These are phyloP conservation scores for Anagrus nilaparvatae DNA, from an alignment of 1,140 invertebrate species.

Conservation along the genomic window DNA sequence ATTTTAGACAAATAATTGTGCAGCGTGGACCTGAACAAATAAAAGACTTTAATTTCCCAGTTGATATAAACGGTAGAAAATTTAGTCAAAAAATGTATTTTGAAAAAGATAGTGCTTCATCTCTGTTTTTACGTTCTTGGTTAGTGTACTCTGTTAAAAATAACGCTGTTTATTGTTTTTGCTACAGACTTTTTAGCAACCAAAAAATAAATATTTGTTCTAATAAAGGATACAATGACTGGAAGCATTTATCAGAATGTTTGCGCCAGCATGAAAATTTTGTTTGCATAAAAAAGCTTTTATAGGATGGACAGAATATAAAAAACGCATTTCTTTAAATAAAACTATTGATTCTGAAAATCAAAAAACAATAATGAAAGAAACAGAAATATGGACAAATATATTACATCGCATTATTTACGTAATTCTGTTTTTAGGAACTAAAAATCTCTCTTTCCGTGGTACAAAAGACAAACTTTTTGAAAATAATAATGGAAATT, in stretches of 20 bases:
- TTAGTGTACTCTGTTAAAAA: constrained; percentile 16
- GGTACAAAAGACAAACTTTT: constrained; percentile 16
- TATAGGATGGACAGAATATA: constrained; percentile 13
- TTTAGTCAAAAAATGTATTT: too few relatives aligned
- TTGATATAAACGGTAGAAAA: too few relatives aligned
- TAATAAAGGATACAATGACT: constrained; percentile 15
- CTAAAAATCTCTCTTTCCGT: constrained; percentile 21
- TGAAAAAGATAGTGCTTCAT: too few relatives aligned
- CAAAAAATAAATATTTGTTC: constrained; percentile 10
- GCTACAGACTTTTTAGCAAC: constrained; percentile 17
- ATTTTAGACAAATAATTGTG: too few relatives aligned
- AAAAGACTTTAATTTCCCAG: too few relatives aligned
- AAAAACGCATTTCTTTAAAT: constrained; percentile 11
- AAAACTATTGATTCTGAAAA: constrained; percentile 18
- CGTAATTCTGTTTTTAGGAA: constrained; percentile 18
- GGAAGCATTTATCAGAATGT: constrained; percentile 12
- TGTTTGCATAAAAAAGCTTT: constrained; percentile 11
- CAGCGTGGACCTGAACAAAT: too few relatives aligned
- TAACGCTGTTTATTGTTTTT: constrained; percentile 18
- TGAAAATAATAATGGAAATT: constrained; percentile 23
- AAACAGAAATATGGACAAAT: constrained; percentile 19
- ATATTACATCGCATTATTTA: constrained; percentile 20
- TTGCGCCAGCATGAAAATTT: constrained; percentile 15
- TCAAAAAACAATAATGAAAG: constrained; percentile 12
- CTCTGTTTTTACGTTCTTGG: constrained; percentile 15